Evolutionary conservation across 2,113 vertebrate species (phyloP), one percentile per base, ranked within the genome.

Genomic region (Marcusenius ussheri): DNA sequence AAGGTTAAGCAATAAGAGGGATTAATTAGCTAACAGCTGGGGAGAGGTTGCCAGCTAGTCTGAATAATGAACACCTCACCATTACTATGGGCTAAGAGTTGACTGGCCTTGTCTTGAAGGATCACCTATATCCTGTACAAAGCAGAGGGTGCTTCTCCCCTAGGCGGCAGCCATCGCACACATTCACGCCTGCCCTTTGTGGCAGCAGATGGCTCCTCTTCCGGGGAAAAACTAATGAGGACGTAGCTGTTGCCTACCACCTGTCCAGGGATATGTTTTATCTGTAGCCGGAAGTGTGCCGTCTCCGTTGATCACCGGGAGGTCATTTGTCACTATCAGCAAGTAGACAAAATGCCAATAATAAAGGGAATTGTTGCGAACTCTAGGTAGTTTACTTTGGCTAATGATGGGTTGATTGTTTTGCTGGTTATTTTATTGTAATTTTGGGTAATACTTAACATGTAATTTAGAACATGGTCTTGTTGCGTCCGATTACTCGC

Each of bases 181-280:
- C 88, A 31, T 31, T 88, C 70, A 47, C 2, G 5, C 50, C 50
- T 49, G 88, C 77, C 90, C 56, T 89, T 35, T 19, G 46, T 91
- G 88, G 88, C 88, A 91, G 91, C 91, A 94, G 91, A 89, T 92
- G 92, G 90, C 86, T 92, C 91, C 77, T 66, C 89, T 92, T 46
- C 74, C 42, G 1, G 62, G 24, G 66, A 5, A 1, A 91, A 83
- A 92, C 92, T 92, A 31, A 89, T 90, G 58, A 91, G 91, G 89
- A 91, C 88, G 90, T 87, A 35, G 87, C 46, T 70, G 39, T 86
- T 83, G 90, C 49, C 46, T 45, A n/a, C 56, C 90, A 89, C 77
- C 88, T 89, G 88, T 27, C 80, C 83, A 9, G 88, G 90, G 88
- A 88, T 53, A 70, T 56, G 53, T 70, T 50, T 62, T 2, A 24